phyloP scores from a whole-genome alignment of 2,797 vertebrate species.

The Myotis pilosus region DNA sequence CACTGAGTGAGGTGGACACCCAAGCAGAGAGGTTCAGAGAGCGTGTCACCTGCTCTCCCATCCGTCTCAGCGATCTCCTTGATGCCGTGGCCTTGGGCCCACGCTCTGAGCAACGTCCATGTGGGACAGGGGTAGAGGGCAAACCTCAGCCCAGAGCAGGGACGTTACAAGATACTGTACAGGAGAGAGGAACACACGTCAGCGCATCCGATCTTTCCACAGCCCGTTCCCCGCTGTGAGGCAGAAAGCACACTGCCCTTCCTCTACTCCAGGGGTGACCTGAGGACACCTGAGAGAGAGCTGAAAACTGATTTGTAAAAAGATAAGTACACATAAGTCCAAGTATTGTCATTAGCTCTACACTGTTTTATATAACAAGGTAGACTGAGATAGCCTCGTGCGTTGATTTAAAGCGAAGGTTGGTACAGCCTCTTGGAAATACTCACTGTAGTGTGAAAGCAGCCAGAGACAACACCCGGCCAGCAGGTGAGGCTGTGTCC shows the following conservation, averaged over 20 bases:
- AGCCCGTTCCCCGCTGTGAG: background rate
- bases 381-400: too few relatives aligned
- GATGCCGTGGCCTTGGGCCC: background rate
- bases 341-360: too few relatives aligned
- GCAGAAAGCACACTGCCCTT: background rate
- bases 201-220: background rate
- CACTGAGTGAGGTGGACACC: background rate
- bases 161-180: background rate
- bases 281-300: too few relatives aligned
- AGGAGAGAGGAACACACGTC: background rate
- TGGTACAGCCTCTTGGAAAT: too few relatives aligned
- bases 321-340: too few relatives aligned
- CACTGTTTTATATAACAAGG: too few relatives aligned
- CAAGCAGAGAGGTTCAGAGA: background rate
- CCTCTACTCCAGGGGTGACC: too few relatives aligned
- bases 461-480: too few relatives aligned
- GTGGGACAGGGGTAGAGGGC: slow-evolving; percentile 59
- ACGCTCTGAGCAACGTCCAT: slow-evolving; percentile 34
- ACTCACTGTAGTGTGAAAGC: too few relatives aligned
- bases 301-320: too few relatives aligned
- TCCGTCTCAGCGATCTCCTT: background rate
- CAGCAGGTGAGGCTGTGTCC: too few relatives aligned
- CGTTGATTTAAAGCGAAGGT: too few relatives aligned
- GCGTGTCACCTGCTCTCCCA: background rate
- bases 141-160: background rate